Evolutionary conservation across 2,888 invertebrate species (phyloP), one percentile per base, ranked within the genome.

Genomic region (Kryphioiulus occultus): DNA sequence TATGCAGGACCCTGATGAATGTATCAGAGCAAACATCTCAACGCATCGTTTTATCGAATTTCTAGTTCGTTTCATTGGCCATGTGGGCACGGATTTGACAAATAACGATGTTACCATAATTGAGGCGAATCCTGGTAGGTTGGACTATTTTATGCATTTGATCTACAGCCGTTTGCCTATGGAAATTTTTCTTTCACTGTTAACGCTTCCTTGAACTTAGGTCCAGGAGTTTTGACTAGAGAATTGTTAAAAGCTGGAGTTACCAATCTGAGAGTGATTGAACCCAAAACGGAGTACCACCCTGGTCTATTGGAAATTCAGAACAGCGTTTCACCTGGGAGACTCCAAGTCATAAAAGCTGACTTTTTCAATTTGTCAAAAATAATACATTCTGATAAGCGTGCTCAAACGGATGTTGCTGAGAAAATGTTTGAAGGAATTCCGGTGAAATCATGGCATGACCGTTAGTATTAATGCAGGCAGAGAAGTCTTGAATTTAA

Each of bases 281-380:
- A 85, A 22, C n/a, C n/a, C 32, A 85, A 35, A 39, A 12, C 17
- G 17, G 85, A 32, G 2, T 85, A n/a, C 17, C n/a, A n/a, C 7
- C 7, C 5, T 22, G 15, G n/a, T 17, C 35, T 85, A 22, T 9
- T 10, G 3, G 42, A 44, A 22, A n/a, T 85, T 7, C 85, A 44
- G 22, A 22, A 85, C 12, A 44, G 10, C n/a, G 42, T 39, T 85
- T 32, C 85, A 7, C 9, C 22, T 12, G 85, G 22, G 10, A 85
- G 35, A 39, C 22, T 85, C 22, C n/a, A 85, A 85, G 35, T 85
- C 10, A 22, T 85, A 22, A 12, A 32, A 44, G 42, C 39, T 42
- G 85, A 85, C 35, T 85, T 85, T 44, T 85, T 85, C 35, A 85
- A 85, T 1, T 85, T 85, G 35, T 22, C 85, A 44, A 85, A 85